Percentiles rank a stretch among this genome's conserved stretches.
phyloP scores from a whole-genome alignment of 2,113 vertebrate species.

The Heteronetta atricapilla region DNA sequence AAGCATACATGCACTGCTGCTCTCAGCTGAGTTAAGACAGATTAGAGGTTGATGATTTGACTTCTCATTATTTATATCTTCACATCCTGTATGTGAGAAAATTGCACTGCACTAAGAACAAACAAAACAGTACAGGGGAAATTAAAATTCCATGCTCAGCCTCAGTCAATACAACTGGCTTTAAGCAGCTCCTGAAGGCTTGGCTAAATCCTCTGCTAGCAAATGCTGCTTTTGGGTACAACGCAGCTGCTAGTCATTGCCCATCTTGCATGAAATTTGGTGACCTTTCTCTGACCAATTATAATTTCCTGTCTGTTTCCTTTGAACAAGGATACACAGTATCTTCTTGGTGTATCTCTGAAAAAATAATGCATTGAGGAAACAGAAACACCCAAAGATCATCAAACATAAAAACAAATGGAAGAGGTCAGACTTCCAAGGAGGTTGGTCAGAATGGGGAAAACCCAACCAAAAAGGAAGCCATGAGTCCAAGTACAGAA shows the following conservation, averaged over 20 bases:
- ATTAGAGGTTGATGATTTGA: not conserved
- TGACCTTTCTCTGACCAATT: not conserved
- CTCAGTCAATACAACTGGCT: not conserved
- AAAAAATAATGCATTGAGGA: not conserved
- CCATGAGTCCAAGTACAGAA: not conserved
- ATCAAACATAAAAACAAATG: not conserved
- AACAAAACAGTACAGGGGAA: not conserved
- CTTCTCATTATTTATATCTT: not conserved
- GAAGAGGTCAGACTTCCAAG: not conserved
- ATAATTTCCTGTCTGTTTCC: not conserved
- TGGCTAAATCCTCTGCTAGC: not conserved
- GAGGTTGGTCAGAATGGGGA: not conserved
- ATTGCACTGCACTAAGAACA: not conserved
- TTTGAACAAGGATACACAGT: not conserved
- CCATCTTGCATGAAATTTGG: not conserved
- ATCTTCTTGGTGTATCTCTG: not conserved
- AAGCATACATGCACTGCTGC: not conserved
- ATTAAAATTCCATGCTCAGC: not conserved
- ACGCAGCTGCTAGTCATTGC: not conserved
- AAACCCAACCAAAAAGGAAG: not conserved
- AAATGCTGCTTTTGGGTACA: not conserved
- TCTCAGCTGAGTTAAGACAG: not conserved
- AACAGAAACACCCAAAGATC: not conserved
- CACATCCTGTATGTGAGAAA: not conserved
- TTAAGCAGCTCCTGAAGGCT: not conserved